Conservation (phyloP, 2,888 invertebrate genomes). For the Diploptera punctata region DNA sequence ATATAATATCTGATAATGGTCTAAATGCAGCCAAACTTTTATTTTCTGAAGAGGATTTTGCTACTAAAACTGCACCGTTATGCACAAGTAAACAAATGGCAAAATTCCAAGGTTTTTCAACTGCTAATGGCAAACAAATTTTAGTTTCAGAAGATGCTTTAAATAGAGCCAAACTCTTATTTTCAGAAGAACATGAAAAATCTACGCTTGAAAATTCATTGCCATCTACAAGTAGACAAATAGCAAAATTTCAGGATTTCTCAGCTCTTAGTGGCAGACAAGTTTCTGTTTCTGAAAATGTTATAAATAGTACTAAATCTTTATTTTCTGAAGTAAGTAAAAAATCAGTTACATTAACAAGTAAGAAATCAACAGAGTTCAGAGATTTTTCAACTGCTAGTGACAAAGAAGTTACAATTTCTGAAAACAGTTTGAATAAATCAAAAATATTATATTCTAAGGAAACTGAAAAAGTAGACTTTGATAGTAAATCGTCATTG, state of each 20-base stretch:
- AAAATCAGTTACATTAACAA: no score
- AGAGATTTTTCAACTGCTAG: slow-evolving; percentile 45
- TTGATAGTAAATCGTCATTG: no score
- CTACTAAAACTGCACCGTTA: no score
- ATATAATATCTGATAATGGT: slow-evolving; percentile 49
- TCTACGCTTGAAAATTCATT: no score
- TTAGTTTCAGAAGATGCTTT: slow-evolving; percentile 50
- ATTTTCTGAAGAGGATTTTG: slow-evolving; percentile 48
- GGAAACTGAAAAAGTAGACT: no score
- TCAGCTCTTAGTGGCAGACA: slow-evolving; percentile 52
- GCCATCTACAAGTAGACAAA: no score
- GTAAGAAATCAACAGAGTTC: slow-evolving; percentile 29
- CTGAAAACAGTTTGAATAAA: slow-evolving; percentile 47
- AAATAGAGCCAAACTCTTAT: background rate
- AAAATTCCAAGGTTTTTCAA: slow-evolving; percentile 42
- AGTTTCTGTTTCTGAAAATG: slow-evolving; percentile 52
- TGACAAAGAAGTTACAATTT: slow-evolving; percentile 47
- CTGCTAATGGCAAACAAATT: slow-evolving; percentile 41
- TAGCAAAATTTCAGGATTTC: no score
- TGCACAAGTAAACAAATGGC: no score
- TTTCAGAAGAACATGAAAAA: no score
- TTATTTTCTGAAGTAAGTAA: slow-evolving; percentile 48
- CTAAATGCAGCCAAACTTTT: slow-evolving; percentile 50
- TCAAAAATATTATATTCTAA: background rate
- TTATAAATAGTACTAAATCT: slow-evolving; percentile 49